Base-by-base conservation (phyloP, 2,797 vertebrate genomes). In the Spinibarbus caldwelli region DNA sequence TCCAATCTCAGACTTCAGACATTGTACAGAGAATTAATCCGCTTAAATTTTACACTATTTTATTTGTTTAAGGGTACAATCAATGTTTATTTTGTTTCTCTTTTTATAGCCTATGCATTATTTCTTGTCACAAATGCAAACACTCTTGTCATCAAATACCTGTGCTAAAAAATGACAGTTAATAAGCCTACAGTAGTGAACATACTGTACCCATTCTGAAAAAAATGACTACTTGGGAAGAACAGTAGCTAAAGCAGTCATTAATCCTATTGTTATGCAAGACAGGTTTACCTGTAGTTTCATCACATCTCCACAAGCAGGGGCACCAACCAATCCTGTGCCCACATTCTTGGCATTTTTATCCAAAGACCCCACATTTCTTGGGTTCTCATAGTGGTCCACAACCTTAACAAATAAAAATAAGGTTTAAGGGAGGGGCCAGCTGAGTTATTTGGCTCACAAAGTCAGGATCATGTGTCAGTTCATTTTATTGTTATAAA, bases 281-380 rank as follows among this genome's bases (percentile, higher is more conserved):
- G 73, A 54, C 6, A n/a, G 5, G 12, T 57, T 77, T 89, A 99
- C 98, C 95, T 99, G 98, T 14, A 99, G 93, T 89, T 99, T 99
- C 98, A 99, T 99, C 11, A 99, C 98, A 12, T 99, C 98, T 0
- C 98, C 98, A 76, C 98, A 99, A 2, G 98, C 98, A 0, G 98
- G 98, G 2, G 98, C 98, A 0, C 98, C 98, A 78, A 99, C 98
- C 91, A 99, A 88, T 23, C 98, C 98, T 0, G 98, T 99, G 31
- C 98, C 98, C 17, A 99, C 98, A 11, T 98, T 99, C 92, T 96
- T 97, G 85, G 96, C 91, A 0, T 91, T 95, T 92, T 99, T 98
- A 92, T 99, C 96, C 71, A 99, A 90, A 0, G 96, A 95, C 1
- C 98, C 98, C 17, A 99, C 97, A 0, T 99, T 99, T 88, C 97